These are phyloP conservation scores for Metaphire vulgaris DNA, from an alignment of 1,140 invertebrate species.

Conservation along the genomic window DNA sequence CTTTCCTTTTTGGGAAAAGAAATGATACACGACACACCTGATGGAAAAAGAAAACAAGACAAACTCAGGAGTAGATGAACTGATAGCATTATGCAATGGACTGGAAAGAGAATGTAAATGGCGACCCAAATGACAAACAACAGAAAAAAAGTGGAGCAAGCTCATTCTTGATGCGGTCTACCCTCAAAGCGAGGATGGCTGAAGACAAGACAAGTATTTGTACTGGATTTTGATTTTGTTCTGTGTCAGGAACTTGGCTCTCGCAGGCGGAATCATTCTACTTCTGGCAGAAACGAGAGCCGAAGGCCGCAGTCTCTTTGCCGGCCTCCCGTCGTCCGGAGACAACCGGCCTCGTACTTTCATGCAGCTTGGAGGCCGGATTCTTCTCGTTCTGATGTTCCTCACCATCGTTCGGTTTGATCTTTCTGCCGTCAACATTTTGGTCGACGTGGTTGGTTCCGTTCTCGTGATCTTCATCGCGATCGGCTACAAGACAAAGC, in stretches of 20 bases:
- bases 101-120: too few species aligned
- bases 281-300: constrained; percentile 87
- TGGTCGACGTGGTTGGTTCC: constrained; percentile 85
- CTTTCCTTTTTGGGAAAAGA: too few species aligned
- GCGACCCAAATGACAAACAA: too few species aligned
- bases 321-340: constrained; percentile 87
- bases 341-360: constrained; percentile 98
- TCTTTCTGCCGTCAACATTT: constrained; percentile 58
- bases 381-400: constrained; percentile 98
- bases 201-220: too few species aligned
- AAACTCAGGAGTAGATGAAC: too few species aligned
- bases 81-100: too few species aligned
- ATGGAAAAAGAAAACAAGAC: too few species aligned
- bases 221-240: neutral
- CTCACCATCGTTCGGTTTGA: constrained; percentile 91
- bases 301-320: constrained; percentile 86
- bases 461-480: constrained; percentile 92
- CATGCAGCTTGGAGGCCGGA: constrained; percentile 87
- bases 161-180: too few species aligned
- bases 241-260: constrained; percentile 70
- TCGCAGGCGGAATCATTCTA: constrained; percentile 88
- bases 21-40: too few species aligned
- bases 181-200: too few species aligned
- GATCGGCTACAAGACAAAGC: constrained; percentile 79
- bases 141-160: too few species aligned